Conservation (phyloP, 1,140 invertebrate species). For the Ceratina japonica region DNA sequence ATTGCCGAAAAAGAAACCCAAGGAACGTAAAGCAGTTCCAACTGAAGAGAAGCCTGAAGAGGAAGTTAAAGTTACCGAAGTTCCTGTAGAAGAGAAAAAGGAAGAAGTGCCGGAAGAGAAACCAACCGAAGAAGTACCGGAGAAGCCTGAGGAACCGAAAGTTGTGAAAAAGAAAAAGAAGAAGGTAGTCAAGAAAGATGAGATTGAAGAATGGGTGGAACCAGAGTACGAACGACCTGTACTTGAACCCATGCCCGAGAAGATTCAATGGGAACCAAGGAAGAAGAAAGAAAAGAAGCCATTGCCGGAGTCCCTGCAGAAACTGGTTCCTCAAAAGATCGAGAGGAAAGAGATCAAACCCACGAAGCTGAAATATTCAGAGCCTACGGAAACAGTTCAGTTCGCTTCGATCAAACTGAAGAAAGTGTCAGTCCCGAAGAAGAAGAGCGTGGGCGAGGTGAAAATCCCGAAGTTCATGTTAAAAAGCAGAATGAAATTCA, state of each 20-base stretch:
- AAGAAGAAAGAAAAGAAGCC: slow-evolving; percentile 75
- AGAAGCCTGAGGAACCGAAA: slow-evolving; percentile 66
- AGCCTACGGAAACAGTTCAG: slow-evolving; percentile 76
- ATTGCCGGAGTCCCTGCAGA: slow-evolving; percentile 60
- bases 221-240: slow-evolving; percentile 78
- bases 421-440: slow-evolving; percentile 79
- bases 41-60: slow-evolving; percentile 52
- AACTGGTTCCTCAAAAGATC: slow-evolving; percentile 72
- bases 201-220: slow-evolving; percentile 78
- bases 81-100: slow-evolving; percentile 53
- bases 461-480: slow-evolving; percentile 83
- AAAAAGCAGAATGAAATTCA: slow-evolving; percentile 82
- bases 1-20: slow-evolving; percentile 35
- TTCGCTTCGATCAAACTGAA: slow-evolving; percentile 84
- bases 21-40: slow-evolving; percentile 44
- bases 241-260: slow-evolving; percentile 76
- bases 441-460: slow-evolving; percentile 77
- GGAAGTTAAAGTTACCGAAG: slow-evolving; percentile 41
- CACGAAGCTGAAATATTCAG: slow-evolving; percentile 75
- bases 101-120: slow-evolving; percentile 47
- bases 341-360: slow-evolving; percentile 77
- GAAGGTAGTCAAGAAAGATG: slow-evolving; percentile 73
- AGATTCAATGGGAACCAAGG: slow-evolving; percentile 75
- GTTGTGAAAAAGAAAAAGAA: slow-evolving; percentile 73
- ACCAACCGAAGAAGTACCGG: slow-evolving; percentile 30